Percentiles rank a stretch among this genome's conserved stretches.
Conservation (phyloP, 2,888 invertebrate genomes). For the Hoplodrina blanda region DNA sequence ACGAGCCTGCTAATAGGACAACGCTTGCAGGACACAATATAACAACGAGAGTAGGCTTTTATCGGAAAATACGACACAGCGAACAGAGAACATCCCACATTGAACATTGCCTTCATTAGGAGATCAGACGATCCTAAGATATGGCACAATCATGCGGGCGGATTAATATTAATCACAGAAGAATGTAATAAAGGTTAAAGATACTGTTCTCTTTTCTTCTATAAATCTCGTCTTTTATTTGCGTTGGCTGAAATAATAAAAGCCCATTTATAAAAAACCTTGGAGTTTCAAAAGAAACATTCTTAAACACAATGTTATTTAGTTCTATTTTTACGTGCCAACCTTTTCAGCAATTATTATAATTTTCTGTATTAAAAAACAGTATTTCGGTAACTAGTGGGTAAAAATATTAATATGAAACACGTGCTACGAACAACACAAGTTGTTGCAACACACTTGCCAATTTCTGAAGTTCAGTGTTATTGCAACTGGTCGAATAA, state of each 20-base stretch:
- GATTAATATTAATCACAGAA: constrained; percentile 13
- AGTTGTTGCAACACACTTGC: constrained; percentile 5
- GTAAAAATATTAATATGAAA: constrained; percentile 2
- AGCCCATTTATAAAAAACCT: neutral
- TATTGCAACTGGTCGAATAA: constrained; percentile 40
- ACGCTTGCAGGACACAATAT: neutral
- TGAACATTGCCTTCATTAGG: constrained; percentile 22
- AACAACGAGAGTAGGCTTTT: neutral
- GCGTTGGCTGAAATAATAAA: neutral
- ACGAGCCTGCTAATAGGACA: neutral
- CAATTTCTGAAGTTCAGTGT: constrained; percentile 36
- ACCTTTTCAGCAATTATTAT: neutral
- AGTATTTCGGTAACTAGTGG: neutral
- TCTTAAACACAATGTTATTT: neutral
- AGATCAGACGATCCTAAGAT: constrained; percentile 32
- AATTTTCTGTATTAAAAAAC: neutral
- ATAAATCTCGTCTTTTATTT: neutral
- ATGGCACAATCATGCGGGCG: constrained; percentile 47
- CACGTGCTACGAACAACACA: constrained; percentile 21
- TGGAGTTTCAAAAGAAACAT: neutral
- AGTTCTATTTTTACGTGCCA: too few relatives aligned
- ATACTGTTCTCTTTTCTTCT: neutral
- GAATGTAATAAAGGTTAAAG: constrained; percentile 34
- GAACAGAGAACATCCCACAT: constrained; percentile 29
- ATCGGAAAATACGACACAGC: constrained; percentile 7